Base-by-base conservation (phyloP, 2,113 vertebrate species). In the Charina bottae region DNA sequence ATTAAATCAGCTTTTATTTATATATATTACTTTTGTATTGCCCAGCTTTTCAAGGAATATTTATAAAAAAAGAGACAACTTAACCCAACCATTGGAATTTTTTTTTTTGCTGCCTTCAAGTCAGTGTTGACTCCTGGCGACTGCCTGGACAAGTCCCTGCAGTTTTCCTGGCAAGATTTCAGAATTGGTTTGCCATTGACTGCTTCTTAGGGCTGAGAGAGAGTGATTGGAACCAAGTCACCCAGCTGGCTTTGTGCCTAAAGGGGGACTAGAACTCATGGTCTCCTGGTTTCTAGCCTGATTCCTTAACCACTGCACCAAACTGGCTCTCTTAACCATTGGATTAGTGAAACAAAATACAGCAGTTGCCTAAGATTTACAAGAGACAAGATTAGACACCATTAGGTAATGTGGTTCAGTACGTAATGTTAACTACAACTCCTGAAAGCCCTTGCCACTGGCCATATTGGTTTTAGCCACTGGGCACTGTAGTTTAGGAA, bases 291-390 rank as follows among this genome's bases (percentile, higher is more conserved):
- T 49, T 49, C 49, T 49, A 49, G 49, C 49, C 49, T 49, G 49
- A 49, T 49, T 5, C 49, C 49, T 49, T 49, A 49, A 49, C 3
- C 2, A 49, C 6, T 49, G 5, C 6, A 49, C 49, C 49, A 49
- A 49, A 49, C 49, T 49, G 49, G 49, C 94, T 90, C 78, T 33
- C 53, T 24, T 55, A 87, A 85, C 46, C 91, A 62, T 7, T 94
- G 86, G 49, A 88, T 26, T 62, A 91, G 33, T 37, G 91, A 54
- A 42, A 92, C 86, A 90, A 94, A 93, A 93, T 46, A 28, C 53
- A 87, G 49, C 9, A 92, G 0, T 89, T 64, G 26, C 8, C 85
- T 62, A 49, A n/a, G 90, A 84, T 87, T 93, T 91, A 26, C 23
- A 64, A 7, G 24, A 54, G 10, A 23, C 21, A 85, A 4, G 24